Evolutionary conservation across 1,140 invertebrate species (phyloP).

Genomic region (Batillaria attramentaria): DNA sequence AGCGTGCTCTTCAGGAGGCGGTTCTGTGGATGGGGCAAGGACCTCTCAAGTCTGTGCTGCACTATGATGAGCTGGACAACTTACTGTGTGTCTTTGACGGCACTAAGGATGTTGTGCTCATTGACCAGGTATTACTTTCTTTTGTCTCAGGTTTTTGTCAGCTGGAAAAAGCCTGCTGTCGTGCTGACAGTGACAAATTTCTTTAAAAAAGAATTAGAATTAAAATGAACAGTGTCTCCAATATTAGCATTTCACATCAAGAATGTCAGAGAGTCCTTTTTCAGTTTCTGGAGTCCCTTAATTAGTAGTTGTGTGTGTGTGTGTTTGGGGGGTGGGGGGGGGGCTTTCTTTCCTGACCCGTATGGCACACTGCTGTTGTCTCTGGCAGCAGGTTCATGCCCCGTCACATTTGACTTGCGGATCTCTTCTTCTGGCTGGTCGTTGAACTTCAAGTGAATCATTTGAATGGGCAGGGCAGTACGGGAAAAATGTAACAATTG

Average conservation of each 20-base stretch:
- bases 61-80: slow-evolving; percentile 70
- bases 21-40: slow-evolving; percentile 71
- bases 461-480: too few species aligned
- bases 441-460: too few species aligned
- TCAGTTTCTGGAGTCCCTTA: background rate
- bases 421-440: too few species aligned
- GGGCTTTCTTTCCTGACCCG: too few species aligned
- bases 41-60: slow-evolving; percentile 68
- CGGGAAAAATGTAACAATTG: too few species aligned
- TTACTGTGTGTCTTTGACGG: slow-evolving; percentile 69
- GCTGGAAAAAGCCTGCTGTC: background rate
- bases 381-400: too few species aligned
- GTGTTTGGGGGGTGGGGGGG: too few species aligned
- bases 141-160: background rate
- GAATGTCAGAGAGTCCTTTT: background rate
- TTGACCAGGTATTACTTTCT: slow-evolving; percentile 60
- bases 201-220: background rate
- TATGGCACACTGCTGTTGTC: too few species aligned
- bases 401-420: too few species aligned
- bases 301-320: too few species aligned
- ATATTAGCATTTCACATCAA: background rate
- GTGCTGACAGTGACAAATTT: background rate
- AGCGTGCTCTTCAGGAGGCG: slow-evolving; percentile 51
- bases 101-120: slow-evolving; percentile 66
- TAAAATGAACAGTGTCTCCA: background rate